Conservation (phyloP, 2,797 vertebrate species). For the Ciconia nigra region DNA sequence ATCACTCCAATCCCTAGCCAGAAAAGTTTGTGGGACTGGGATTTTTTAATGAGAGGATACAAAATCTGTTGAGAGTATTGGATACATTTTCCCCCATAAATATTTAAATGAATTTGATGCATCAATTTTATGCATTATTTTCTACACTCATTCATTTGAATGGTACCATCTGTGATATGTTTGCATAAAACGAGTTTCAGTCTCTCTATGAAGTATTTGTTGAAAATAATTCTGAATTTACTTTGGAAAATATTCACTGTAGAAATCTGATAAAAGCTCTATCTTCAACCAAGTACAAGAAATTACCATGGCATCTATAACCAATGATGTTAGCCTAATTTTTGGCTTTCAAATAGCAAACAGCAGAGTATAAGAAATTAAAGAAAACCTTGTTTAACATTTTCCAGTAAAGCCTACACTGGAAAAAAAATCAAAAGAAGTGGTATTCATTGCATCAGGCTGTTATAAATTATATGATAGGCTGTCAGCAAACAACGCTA, state of each 20-base stretch:
- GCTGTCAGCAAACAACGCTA: background rate
- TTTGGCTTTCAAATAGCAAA: background rate
- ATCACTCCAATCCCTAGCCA: background rate
- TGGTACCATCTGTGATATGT: background rate
- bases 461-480: background rate
- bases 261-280: background rate
- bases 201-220: background rate
- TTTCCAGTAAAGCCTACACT: background rate
- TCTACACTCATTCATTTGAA: background rate
- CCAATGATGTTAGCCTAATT: background rate
- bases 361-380: background rate
- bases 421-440: background rate
- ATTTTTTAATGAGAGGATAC: background rate
- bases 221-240: conserved; percentile 17
- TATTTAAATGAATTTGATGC: background rate
- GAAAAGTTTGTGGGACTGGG: background rate
- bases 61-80: background rate
- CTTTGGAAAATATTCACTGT: background rate
- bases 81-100: background rate
- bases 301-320: background rate
- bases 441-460: background rate
- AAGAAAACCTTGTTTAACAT: background rate
- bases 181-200: background rate
- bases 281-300: background rate
- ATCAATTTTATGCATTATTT: background rate